Evolutionary conservation across 2,888 invertebrate species (phyloP), one percentile per base, ranked within the genome.

Genomic region (Drosophila nr. fundita): DNA sequence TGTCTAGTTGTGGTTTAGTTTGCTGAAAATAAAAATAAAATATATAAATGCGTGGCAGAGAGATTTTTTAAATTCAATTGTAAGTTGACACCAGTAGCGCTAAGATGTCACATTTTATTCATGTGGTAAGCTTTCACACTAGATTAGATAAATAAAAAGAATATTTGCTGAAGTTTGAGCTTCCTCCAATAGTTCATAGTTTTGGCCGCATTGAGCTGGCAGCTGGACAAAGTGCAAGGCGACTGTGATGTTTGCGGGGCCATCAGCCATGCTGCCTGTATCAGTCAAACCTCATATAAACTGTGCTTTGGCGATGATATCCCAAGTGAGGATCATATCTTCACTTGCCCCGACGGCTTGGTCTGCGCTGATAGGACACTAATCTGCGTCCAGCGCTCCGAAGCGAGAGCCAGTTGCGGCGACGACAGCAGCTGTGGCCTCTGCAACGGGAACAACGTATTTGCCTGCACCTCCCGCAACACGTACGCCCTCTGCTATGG

Each of bases 401-500:
- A 80, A 13, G 72, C 67, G 15, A 83, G 90, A 0, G 87, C 92
- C 29, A 92, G 92, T 52, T 92, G 92, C 69, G 89, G 86, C 18
- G 92, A 92, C 59, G 83, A 78, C 18, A 89, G 88, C 48, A 90
- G 83, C 64, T 92, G 92, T 70, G 90, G 87, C 0, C 66, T 70
- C 4, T 92, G 92, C 67, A 90, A 89, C 67, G 65, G 52, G 18
- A 84, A 88, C 36, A 77, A 87, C n/a, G 80, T 83, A 0, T 92
- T 92, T 58, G 90, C 92, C 8, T 92, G 92, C 53, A 92, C 89
- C 30, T 83, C 91, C 2, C 83, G 84, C 15, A 80, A 71, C 15
- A 92, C 91, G 3, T 92, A 92, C 71, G 79, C 84, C 4, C 90
- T 92, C 53, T 92, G 92, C 59, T 92, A 91, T 57, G 92, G 92